Evolutionary conservation across 2,797 vertebrate species (phyloP), one percentile per base, ranked within the genome.

Genomic region (Valencia hispanica): DNA sequence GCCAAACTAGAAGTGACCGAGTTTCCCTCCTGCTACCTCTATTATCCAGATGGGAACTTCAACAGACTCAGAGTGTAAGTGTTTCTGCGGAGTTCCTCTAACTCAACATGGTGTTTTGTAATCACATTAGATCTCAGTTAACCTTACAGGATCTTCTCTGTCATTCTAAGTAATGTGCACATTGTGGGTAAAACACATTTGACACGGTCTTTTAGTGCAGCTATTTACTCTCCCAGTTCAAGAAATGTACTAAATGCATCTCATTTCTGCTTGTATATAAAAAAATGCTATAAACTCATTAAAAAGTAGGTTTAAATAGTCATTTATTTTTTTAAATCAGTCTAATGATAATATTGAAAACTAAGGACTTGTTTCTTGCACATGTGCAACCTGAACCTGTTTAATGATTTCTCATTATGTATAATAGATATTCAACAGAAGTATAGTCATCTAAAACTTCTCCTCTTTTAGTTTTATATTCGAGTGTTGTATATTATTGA

Each of bases 21-120:
- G 17, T 97, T 97, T 88, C 98, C 98, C 0, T 97, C 98, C 0
- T 97, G 94, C 73, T 96, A 97, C 87, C 90, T 99, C 61, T 93
- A 97, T 20, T 85, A 92, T 77, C 93, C 94, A 59, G 94, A 94
- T 0, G 96, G 96, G 74, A 96, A 95, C 72, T 88, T 86, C 82
- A 92, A 79, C 78, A 93, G 92, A 88, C 91, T 98, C 45, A 83
- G 84, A 0, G 96, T 96, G 98, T 99, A 91, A 97, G 97, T 94
- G 25, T 45, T 57, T 78, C 14, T 50, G 5, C 27, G 57, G 39
- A 27, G 15, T 59, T 68, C 32, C 25, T 57, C 12, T 17, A 55
- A 8, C 22, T 20, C 61, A 41, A 65, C 61, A 25, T 25, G 34
- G 34, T 12, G 25, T 68, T 41, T 27, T 68, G 39, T 68, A 41